Evolutionary conservation across 2,113 vertebrate species (phyloP), one percentile per base, ranked within the genome.

Genomic region (Equus przewalskii): DNA sequence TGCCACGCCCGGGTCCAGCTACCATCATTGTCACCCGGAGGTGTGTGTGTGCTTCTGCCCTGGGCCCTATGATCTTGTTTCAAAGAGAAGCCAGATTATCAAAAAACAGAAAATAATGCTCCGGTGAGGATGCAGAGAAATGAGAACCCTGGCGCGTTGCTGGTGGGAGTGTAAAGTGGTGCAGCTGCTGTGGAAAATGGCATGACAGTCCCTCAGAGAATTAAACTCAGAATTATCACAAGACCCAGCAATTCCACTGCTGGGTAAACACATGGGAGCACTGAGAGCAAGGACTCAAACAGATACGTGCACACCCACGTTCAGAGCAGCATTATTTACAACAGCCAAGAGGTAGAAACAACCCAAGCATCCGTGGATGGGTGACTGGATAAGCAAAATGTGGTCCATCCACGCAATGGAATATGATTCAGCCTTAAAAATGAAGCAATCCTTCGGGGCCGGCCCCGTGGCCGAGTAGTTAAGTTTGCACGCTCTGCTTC

Each of bases 141-240:
- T 4, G 4, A 4, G 72, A 62, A 14, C 65, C 41, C 49, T 7
- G 7, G 21, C 0, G 51, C 44, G 0, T 28, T 7, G 0, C 54
- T 2, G 30, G 30, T 0, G 64, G 70, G 24, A 19, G 3, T 41
- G 60, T 7, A 22, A 28, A 33, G 49, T 0, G 19, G 54, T 3
- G 46, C n/a, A 0, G 5, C 9, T 1, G 24, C 56, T 18, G 13
- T 36, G 60, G 30, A 19, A 22, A 58, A 24, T 1, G 2, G 4
- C 15, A 12, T 24, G 58, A 8, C 24, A 2, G 16, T 12, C 46
- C 24, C 14, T 36, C 33, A 3, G 5, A 15, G 28, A 1, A 3
- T 0, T 0, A 6, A 76, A 76, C 12, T 0, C 1, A 24, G 54
- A 49, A 44, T 28, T 10, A 21, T 33, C 18, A 1, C 1, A 15